A percentile compares a stretch with the other conserved stretches of the same genome.
These are phyloP conservation scores for Synanthedon tipuliformis DNA, from an alignment of 2,888 invertebrate genomes.

Conservation along the genomic window DNA sequence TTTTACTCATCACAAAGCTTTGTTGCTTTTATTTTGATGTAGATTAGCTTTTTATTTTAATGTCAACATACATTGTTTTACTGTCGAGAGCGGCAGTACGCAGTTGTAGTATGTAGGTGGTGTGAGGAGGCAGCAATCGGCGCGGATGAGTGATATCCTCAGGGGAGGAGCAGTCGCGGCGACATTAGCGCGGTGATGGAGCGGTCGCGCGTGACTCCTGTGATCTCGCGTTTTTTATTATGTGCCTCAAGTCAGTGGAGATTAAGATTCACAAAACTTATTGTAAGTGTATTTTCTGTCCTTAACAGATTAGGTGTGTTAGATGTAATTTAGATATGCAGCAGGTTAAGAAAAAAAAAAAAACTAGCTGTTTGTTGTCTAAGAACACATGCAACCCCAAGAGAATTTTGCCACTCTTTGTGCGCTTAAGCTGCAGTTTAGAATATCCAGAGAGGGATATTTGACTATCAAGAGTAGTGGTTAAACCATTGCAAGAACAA, in stretches of 20 bases:
- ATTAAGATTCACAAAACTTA: neutral
- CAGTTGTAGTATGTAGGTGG: neutral
- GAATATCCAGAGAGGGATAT: no score
- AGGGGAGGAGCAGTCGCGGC: neutral
- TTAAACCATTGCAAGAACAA: no score
- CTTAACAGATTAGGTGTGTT: no score
- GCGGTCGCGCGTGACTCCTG: slow-evolving; percentile 7
- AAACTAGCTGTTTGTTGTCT: no score
- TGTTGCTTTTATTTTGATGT: slow-evolving; percentile 19
- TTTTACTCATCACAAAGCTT: slow-evolving; percentile 11
- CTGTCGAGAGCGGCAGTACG: neutral
- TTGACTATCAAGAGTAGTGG: no score
- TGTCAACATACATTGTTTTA: slow-evolving; percentile 7
- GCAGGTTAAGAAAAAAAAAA: no score
- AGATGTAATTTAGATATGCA: no score
- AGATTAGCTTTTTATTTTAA: slow-evolving; percentile 14
- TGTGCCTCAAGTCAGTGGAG: neutral
- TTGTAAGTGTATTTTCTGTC: neutral
- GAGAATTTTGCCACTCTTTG: no score
- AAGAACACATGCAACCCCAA: no score
- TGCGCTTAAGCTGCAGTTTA: no score
- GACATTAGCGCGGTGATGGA: slow-evolving; percentile 12
- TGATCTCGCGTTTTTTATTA: neutral
- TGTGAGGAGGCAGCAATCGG: slow-evolving; percentile 3
- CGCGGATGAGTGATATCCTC: slow-evolving; percentile 5